Percentiles rank a stretch among this genome's conserved stretches.
Conservation (phyloP, 2,113 vertebrate species). For the Macrotus californicus region DNA sequence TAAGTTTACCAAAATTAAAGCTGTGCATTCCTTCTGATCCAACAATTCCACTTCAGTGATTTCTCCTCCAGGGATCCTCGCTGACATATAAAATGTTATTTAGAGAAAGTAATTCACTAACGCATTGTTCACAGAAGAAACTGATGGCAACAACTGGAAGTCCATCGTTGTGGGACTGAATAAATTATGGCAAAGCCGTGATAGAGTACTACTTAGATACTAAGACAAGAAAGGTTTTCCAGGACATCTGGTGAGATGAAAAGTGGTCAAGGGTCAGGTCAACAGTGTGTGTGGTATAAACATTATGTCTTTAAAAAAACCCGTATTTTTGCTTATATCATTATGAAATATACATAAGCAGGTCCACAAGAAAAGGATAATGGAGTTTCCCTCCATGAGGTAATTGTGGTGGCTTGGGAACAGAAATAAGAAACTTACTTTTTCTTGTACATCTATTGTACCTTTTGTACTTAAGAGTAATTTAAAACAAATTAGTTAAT, state of each 20-base stretch:
- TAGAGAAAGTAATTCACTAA: conserved; percentile 43
- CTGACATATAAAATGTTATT: conserved; percentile 49
- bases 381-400: background rate
- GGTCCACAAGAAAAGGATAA: background rate
- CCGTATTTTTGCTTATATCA: background rate
- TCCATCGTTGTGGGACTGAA: background rate
- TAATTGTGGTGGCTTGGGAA: background rate
- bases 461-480: background rate
- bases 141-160: background rate
- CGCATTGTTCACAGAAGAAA: conserved; percentile 27
- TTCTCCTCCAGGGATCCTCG: conserved; percentile 36
- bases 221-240: background rate
- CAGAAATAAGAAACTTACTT: background rate
- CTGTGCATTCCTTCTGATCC: conserved; percentile 24
- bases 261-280: background rate
- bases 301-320: background rate
- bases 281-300: background rate
- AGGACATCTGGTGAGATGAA: background rate
- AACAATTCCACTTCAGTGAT: conserved; percentile 23
- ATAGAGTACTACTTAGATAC: background rate
- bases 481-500: background rate
- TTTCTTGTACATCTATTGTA: background rate
- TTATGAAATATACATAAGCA: background rate
- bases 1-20: conserved; percentile 17
- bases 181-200: background rate